Conservation (phyloP, 2,888 invertebrate species). For the Theodoxus fluviatilis region DNA sequence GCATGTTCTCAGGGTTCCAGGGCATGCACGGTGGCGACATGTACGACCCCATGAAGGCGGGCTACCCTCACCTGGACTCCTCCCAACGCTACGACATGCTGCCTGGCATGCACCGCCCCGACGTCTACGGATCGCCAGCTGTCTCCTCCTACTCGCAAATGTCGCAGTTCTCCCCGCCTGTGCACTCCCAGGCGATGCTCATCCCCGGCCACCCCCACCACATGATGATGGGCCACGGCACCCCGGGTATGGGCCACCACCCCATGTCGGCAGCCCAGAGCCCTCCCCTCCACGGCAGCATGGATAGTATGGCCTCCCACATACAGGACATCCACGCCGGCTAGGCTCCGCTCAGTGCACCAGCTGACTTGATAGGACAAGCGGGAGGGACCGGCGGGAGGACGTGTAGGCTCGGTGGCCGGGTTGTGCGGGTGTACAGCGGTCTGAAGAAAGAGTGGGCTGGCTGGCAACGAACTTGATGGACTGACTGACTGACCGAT, state of each 20-base stretch:
- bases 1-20: constrained; percentile 56
- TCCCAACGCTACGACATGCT: constrained; percentile 56
- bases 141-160: constrained; percentile 65
- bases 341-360: constrained; percentile 28
- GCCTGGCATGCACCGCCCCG: constrained; percentile 49
- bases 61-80: constrained; percentile 55
- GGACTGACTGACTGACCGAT: too few species aligned
- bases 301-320: constrained; percentile 62
- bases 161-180: constrained; percentile 66
- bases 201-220: constrained; percentile 68
- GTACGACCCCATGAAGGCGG: constrained; percentile 60
- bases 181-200: constrained; percentile 68
- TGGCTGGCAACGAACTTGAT: too few species aligned
- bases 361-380: neutral
- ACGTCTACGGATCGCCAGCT: constrained; percentile 63
- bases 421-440: neutral
- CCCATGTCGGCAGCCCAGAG: constrained; percentile 65
- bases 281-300: constrained; percentile 64
- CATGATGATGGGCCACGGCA: constrained; percentile 67
- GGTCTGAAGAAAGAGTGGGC: neutral
- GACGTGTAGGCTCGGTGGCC: neutral
- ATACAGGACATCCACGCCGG: constrained; percentile 65
- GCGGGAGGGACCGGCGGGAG: neutral
- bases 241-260: constrained; percentile 64
- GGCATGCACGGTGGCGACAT: constrained; percentile 56